Evolutionary conservation across 2,797 vertebrate genomes (phyloP).

Genomic region (Sciurus carolinensis): DNA sequence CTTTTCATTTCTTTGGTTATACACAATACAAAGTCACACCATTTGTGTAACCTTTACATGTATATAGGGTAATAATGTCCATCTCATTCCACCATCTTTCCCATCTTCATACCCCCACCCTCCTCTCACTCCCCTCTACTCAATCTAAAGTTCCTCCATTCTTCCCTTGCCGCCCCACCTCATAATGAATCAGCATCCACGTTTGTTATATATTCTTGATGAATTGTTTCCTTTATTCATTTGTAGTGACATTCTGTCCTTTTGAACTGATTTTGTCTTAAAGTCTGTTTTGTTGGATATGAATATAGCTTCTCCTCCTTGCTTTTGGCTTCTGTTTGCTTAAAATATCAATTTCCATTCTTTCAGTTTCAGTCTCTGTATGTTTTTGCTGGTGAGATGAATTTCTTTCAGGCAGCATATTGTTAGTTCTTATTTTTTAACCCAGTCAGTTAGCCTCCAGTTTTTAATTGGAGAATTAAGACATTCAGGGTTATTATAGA

Average conservation of each 20-base stretch:
- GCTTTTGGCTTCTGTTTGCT: background rate
- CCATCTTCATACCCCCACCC: too few species aligned
- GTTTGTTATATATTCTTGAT: background rate
- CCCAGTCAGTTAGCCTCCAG: background rate
- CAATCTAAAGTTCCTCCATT: too few species aligned
- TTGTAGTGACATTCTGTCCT: background rate
- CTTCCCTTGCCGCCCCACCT: too few species aligned
- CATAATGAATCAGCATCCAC: too few species aligned
- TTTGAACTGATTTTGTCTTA: background rate
- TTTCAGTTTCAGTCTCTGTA: too few species aligned
- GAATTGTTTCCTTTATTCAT: background rate
- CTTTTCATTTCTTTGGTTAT: too few species aligned
- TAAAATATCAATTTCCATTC: background rate
- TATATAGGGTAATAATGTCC: too few species aligned
- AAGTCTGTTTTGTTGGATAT: background rate
- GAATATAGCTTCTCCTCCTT: background rate
- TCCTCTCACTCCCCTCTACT: too few species aligned
- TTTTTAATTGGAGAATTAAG: background rate
- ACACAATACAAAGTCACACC: too few species aligned
- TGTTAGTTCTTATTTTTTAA: background rate
- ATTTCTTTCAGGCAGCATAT: background rate
- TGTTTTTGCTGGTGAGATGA: background rate
- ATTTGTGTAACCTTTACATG: too few species aligned
- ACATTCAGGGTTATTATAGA: background rate
- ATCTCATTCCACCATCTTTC: too few species aligned